phyloP scores from a whole-genome alignment of 2,888 invertebrate genomes.

The Sinodicranocentrus sp. region DNA sequence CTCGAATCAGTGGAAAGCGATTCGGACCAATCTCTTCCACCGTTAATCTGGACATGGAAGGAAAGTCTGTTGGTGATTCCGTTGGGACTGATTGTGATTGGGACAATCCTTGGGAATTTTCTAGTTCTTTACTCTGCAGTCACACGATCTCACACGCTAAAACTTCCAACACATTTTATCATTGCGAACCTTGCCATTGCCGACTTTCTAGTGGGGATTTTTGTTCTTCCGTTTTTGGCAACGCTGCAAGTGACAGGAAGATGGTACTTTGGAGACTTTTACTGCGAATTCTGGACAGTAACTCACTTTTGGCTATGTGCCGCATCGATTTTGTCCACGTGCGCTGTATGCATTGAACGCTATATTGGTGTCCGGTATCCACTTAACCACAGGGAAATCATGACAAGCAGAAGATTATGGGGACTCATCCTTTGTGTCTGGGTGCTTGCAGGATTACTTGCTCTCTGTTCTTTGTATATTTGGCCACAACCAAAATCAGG shows the following conservation, averaged over 20 bases:
- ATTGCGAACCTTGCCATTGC: slow-evolving; percentile 71
- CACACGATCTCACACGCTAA: slow-evolving; percentile 42
- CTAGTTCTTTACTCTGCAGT: slow-evolving; percentile 60
- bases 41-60: slow-evolving; percentile 61
- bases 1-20: not conserved
- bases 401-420: slow-evolving; percentile 48
- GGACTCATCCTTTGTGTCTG: slow-evolving; percentile 61
- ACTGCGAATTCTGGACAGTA: slow-evolving; percentile 63
- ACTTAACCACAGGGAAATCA: slow-evolving; percentile 47
- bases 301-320: slow-evolving; percentile 73
- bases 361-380: slow-evolving; percentile 72
- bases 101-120: slow-evolving; percentile 68
- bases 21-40: too few species aligned
- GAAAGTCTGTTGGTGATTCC: slow-evolving; percentile 47
- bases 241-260: slow-evolving; percentile 59
- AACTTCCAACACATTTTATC: slow-evolving; percentile 66
- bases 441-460: slow-evolving; percentile 46
- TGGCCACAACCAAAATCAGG: slow-evolving; percentile 44
- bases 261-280: slow-evolving; percentile 70
- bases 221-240: slow-evolving; percentile 70
- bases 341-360: slow-evolving; percentile 70
- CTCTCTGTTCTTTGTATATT: slow-evolving; percentile 50
- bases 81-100: slow-evolving; percentile 52
- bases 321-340: slow-evolving; percentile 69
- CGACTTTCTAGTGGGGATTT: slow-evolving; percentile 70